Base-by-base conservation (phyloP, 2,113 vertebrate species). In the Ciconia stormi region DNA sequence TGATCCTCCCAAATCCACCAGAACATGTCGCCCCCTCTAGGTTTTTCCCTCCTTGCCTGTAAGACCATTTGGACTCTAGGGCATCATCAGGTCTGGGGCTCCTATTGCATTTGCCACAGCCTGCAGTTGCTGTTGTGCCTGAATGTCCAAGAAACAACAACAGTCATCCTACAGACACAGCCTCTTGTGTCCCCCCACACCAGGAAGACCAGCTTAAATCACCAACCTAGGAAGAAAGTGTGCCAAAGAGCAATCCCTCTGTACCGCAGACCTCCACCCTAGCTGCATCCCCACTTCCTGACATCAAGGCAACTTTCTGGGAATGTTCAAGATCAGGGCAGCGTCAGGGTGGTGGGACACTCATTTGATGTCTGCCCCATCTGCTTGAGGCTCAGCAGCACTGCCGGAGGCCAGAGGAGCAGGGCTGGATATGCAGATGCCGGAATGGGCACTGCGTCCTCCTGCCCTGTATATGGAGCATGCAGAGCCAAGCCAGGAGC, bases 261-360 rank as follows among this genome's bases (percentile, higher is more conserved):
- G 13, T 14, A 46, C 11, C 19, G n/a, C 63, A 62, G 63, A 80
- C 23, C 58, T 65, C 53, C 36, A 56, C 1, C 23, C 22, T 2
- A 3, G n/a, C 59, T 78, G 30, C 87, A 74, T 20, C 16, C 34
- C 30, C 27, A 11, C 16, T 49, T 65, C 8, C 87, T 53, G 81
- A 49, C 13, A 25, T 11, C 42, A 38, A n/a, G 55, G 25, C 21
- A 34, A 20, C 46, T 61, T 87, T 58, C 44, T 81, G 63, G 16
- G 53, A 83, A 11, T 1, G 10, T 84, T 73, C 23, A 56, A 73
- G 80, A 50, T 44, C 67, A 34, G 71, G 53, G 72, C 23, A 65
- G 14, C 2, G 0, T 0, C 56, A 66, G 11, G 40, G 9, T 67
- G 38, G 27, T 77, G 53, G 49, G 53, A 26, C 19, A 26, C 17